phyloP scores from a whole-genome alignment of 2,113 vertebrate genomes.

The Arothron firmamentum region DNA sequence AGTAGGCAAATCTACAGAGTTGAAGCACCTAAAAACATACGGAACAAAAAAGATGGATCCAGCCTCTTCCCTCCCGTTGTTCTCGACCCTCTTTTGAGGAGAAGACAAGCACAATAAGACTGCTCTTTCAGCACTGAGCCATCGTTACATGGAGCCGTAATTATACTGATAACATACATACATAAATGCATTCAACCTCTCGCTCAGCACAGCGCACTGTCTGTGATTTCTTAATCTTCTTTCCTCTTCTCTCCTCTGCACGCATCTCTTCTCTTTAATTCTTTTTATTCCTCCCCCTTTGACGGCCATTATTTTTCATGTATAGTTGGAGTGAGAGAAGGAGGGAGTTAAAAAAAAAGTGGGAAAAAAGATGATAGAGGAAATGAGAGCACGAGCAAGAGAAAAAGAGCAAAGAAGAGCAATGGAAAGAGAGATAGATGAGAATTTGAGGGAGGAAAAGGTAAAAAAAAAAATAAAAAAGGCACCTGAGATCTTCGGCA shows the following conservation, averaged over 20 bases:
- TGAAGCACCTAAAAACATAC: conserved; percentile 58
- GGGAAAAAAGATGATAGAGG: conserved; percentile 19
- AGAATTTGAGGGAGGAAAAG: conserved; percentile 46
- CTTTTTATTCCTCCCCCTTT: conserved; percentile 69
- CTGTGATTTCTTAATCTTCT: conserved; percentile 75
- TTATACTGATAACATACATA: conserved; percentile 76
- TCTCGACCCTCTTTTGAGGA: conserved; percentile 56
- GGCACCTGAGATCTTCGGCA: conserved; percentile 72
- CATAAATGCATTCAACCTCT: conserved; percentile 74
- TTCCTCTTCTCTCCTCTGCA: conserved; percentile 53
- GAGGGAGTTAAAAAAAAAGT: conserved; percentile 11
- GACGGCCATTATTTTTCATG: conserved; percentile 79
- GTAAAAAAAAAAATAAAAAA: conserved; percentile 32
- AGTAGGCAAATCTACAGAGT: not conserved
- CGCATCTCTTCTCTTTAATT: conserved; percentile 64
- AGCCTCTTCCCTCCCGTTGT: conserved; percentile 34
- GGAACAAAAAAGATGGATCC: conserved; percentile 42
- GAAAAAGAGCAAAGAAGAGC: conserved; percentile 20
- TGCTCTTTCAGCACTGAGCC: conserved; percentile 70
- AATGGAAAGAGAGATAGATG: conserved; percentile 48
- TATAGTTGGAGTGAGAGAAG: conserved; percentile 67
- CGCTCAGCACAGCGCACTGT: conserved; percentile 55
- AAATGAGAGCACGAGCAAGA: conserved; percentile 24
- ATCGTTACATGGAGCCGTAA: conserved; percentile 65
- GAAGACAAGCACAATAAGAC: conserved; percentile 70